Base-by-base conservation (phyloP, 2,113 vertebrate genomes). In the Oncorhynchus masou region DNA sequence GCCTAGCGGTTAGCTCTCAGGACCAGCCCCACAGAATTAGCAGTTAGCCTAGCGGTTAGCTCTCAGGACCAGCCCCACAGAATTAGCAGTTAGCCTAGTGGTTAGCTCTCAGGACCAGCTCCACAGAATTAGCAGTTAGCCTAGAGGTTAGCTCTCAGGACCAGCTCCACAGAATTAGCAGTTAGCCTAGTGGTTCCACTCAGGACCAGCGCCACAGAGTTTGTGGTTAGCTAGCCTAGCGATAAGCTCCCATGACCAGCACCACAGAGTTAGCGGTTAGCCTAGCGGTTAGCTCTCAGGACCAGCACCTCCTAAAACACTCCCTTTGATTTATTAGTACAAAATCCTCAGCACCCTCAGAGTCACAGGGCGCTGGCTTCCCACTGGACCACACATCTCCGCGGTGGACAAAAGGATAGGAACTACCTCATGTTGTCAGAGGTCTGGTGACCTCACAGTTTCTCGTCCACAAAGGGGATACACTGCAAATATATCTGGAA, bases 31-130 rank as follows among this genome's bases (percentile, higher is more conserved):
- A 27, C n/a, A 69, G 66, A 39, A 8, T 39, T 39, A 39, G 39
- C 8, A 2, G 16, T 60, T 60, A 60, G 57, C 57, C 19, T 11
- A 15, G 48, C 3, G 3, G 48, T 49, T 5, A 29, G 39, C 59
- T 77, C 39, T 73, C 74, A 11, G 27, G 59, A 51, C 27, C 65
- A 16, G 20, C 67, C 13, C 20, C 25, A 27, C 15, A 69, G 66
- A 39, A 8, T 39, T 39, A 39, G 39, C 8, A 8, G 4, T 60
- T 60, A 60, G 57, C 20, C 4, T 12, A 15, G 49, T 4, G 15
- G 49, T 77, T 73, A 29, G 39, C 60, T 77, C 39, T 73, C 74
- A 11, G 27, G 34, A 51, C 27, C 65, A 9, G 22, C 67, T n/a
- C 20, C 25, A 27, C n/a, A 69, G 67, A 45, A 9, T 45, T 45